phyloP scores from a whole-genome alignment of 2,888 invertebrate species.

The Carpatolechia fugitivella region DNA sequence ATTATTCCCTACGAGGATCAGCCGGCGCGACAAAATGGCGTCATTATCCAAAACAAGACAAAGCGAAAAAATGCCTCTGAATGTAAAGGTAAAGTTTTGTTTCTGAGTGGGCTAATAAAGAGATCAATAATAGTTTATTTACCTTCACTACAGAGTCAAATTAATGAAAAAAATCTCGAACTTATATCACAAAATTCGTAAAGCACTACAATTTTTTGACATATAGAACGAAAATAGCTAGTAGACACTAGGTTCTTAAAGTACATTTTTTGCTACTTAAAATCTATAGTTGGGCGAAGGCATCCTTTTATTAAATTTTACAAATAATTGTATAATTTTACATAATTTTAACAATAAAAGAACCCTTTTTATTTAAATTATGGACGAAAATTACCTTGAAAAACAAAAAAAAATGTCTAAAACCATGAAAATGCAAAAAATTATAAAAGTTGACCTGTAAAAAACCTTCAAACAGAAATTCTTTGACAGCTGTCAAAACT shows the following conservation, averaged over 20 bases:
- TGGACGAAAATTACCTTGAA: too few relatives aligned
- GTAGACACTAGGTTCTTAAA: neutral
- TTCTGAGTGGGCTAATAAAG: conserved; percentile 12
- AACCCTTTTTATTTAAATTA: too few relatives aligned
- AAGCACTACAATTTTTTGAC: conserved; percentile 71
- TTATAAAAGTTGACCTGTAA: conserved; percentile 1
- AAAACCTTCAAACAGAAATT: neutral
- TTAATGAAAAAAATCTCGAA: conserved; percentile 49
- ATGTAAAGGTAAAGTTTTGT: conserved; percentile 10
- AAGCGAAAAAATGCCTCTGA: conserved; percentile 37
- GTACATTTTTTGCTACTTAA: neutral
- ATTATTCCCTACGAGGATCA: conserved; percentile 56
- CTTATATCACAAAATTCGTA: conserved; percentile 55
- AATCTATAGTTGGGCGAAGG: neutral
- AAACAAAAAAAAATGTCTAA: neutral
- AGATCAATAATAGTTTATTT: conserved; percentile 37
- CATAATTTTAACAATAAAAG: too few relatives aligned
- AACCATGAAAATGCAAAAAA: neutral
- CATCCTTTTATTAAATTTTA: neutral
- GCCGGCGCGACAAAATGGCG: conserved; percentile 80
- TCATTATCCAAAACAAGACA: conserved; percentile 70
- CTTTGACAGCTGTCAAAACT: neutral
- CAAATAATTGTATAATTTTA: neutral
- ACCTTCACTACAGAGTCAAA: conserved; percentile 48
- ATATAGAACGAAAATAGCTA: conserved; percentile 50